Conservation (phyloP, 2,888 invertebrate species). For the Caenorhabditis afra region DNA sequence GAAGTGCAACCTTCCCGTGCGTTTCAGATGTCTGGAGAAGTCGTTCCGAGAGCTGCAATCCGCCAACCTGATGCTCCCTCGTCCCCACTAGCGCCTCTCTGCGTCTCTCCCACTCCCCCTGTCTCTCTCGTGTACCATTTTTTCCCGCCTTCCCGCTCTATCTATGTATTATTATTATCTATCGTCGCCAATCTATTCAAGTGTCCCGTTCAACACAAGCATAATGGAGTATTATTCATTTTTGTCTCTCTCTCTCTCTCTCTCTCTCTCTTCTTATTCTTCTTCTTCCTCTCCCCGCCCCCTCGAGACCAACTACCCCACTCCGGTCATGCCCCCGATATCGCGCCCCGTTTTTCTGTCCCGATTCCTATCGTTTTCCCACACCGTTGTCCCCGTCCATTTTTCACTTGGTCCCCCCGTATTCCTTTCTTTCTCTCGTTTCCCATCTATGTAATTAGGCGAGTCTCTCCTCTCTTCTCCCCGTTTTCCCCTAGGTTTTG, state of each 20-base stretch:
- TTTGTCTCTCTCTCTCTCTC: background rate
- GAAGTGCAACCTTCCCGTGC: background rate
- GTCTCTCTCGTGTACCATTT: slow-evolving; percentile 3
- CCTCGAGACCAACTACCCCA: slow-evolving; percentile 36
- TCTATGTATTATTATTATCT: too few species aligned
- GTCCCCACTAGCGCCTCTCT: slow-evolving; percentile 3
- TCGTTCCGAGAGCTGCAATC: slow-evolving; percentile 64
- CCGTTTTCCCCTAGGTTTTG: slow-evolving; percentile 30
- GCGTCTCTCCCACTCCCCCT: background rate
- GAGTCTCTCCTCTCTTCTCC: slow-evolving; percentile 13
- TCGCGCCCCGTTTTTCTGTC: background rate
- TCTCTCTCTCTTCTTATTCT: background rate
- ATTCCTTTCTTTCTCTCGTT: slow-evolving; percentile 7
- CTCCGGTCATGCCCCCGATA: slow-evolving; percentile 10
- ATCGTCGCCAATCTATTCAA: too few species aligned
- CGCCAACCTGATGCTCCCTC: slow-evolving; percentile 40
- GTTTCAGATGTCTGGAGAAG: slow-evolving; percentile 65
- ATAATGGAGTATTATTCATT: slow-evolving; percentile 20
- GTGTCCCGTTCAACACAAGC: slow-evolving; percentile 1
- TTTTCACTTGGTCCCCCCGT: slow-evolving; percentile 19
- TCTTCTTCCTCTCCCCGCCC: too few species aligned
- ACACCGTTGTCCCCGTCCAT: slow-evolving; percentile 32
- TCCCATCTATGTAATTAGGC: slow-evolving; percentile 24
- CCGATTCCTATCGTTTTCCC: slow-evolving; percentile 15
- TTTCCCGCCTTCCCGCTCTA: too few species aligned